Evolutionary conservation across 2,113 vertebrate species (phyloP).

Genomic region (Macrotis lagotis): DNA sequence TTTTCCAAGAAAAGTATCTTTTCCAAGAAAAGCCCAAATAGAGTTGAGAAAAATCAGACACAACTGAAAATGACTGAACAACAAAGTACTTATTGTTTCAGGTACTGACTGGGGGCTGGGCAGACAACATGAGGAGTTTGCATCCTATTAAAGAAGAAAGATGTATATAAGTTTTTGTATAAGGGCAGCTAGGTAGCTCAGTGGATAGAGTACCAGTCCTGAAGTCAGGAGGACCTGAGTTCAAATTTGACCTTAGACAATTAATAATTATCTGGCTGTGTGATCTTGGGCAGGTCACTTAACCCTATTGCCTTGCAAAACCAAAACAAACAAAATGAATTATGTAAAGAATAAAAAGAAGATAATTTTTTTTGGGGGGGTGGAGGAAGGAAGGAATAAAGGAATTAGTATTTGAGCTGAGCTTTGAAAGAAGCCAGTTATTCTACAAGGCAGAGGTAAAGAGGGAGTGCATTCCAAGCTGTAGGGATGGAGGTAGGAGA

Average conservation of each 20-base stretch:
- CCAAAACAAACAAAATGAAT: no score
- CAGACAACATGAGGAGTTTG: background rate
- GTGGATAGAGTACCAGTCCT: no score
- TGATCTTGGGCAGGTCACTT: no score
- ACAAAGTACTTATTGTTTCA: background rate
- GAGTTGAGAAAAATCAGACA: background rate
- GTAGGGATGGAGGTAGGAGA: background rate
- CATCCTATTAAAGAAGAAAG: background rate
- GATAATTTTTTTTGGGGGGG: background rate
- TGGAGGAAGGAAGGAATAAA: background rate
- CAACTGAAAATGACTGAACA: background rate
- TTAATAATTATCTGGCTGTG: no score
- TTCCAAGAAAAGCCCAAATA: background rate
- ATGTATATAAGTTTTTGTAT: no score
- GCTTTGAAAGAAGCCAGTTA: background rate
- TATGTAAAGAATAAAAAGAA: background rate
- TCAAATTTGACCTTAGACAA: no score
- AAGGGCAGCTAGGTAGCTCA: no score
- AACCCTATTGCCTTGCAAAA: no score
- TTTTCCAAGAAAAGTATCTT: background rate
- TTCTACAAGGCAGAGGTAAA: background rate
- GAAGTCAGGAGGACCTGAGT: no score
- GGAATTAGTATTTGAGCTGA: background rate
- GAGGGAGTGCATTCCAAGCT: no score
- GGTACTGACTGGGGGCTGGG: background rate